Evolutionary conservation across 1,140 invertebrate species (phyloP).

Genomic region (Liolophura sinensis): DNA sequence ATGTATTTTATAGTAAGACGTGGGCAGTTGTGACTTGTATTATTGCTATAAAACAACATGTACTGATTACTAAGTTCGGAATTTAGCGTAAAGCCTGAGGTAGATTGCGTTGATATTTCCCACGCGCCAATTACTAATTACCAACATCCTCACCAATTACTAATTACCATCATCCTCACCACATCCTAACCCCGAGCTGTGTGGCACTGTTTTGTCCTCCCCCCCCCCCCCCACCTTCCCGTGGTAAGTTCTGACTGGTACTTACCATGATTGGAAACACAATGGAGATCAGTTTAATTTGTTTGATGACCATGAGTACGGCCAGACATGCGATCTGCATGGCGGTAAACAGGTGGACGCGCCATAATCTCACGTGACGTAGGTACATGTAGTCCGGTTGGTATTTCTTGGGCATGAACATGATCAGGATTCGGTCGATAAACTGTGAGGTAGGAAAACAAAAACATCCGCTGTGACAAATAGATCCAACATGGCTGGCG

Average conservation of each 20-base stretch:
- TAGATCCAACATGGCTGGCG: background rate
- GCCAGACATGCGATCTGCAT: conserved; percentile 92
- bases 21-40: too few species aligned
- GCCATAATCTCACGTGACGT: conserved; percentile 84
- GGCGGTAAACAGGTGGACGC: conserved; percentile 92
- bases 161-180: background rate
- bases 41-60: too few species aligned
- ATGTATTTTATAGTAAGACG: too few species aligned
- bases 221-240: too few species aligned
- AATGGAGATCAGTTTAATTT: conserved; percentile 91
- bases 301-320: conserved; percentile 94
- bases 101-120: too few species aligned
- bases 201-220: too few species aligned
- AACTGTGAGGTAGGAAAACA: conserved; percentile 90
- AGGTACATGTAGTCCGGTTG: conserved; percentile 67
- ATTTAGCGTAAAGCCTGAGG: too few species aligned
- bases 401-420: conserved; percentile 92
- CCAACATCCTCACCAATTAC: background rate
- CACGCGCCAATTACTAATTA: background rate
- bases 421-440: conserved; percentile 80
- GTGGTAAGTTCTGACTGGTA: background rate
- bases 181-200: background rate
- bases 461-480: conserved; percentile 79
- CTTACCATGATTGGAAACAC: conserved; percentile 93
- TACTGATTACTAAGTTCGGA: too few species aligned